Base-by-base conservation (phyloP, 2,888 invertebrate species). In the Coelopa pilipes region DNA sequence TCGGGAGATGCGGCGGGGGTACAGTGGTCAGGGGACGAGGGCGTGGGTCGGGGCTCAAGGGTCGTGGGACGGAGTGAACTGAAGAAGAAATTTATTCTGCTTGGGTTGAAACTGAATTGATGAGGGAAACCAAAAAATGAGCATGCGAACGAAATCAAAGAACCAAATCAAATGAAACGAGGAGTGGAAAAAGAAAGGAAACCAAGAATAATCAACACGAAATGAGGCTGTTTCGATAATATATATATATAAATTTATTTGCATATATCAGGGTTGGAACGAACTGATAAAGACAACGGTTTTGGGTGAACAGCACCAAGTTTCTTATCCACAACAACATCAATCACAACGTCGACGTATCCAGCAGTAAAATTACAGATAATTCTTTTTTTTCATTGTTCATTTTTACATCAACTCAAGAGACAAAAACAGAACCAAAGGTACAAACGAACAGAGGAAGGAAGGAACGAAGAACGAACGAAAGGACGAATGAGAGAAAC, bases 351-450 rank as follows among this genome's bases (percentile, higher is more conserved):
- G 62, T 62, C 62, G 34, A 62, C 34, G 34, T 62, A 34, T 62
- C n/a, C 34, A 62, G n/a, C 24, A 62, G 34, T 24, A 62, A 34
- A 62, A 62, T 62, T 62, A 62, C 62, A 62, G 34, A 34, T 4
- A 62, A 55, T 55, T 11, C 19, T 55, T 34, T 34, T 34, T 34
- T 34, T 34, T 2, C 7, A 4, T 34, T 34, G 34, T 34, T 34
- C n/a, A n/a, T 59, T 21, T 59, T 12, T 24, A 59, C 11, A 59
- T 19, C 57, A 59, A 21, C 57, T 59, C 19, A 59, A 34, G 12
- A 45, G n/a, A 62, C 45, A 60, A 73, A 73, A 70, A 55, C 9
- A 57, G 47, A 62, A 73, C 15, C 15, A 73, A 62, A 15, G 47
- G 17, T n/a, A 46, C 17, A 17, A 66, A 49, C 60, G 59, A 74